Conservation (phyloP, 2,113 vertebrate species). For the Noctilio leporinus region DNA sequence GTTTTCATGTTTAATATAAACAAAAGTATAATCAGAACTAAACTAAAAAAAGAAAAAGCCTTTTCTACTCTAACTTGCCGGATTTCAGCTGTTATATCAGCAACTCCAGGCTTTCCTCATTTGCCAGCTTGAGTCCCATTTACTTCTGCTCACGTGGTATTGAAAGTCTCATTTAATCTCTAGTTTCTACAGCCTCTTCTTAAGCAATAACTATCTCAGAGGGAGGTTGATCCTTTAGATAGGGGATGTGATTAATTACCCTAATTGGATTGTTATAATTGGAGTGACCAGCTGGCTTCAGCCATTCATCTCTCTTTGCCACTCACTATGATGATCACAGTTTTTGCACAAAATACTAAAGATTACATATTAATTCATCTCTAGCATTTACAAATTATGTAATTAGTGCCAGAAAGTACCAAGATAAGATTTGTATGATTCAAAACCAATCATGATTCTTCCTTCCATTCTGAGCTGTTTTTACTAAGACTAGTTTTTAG, state of each 20-base stretch:
- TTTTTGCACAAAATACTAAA: constrained; percentile 27
- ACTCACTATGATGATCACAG: constrained; percentile 35
- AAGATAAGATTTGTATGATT: neutral
- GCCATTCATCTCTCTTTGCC: constrained; percentile 36
- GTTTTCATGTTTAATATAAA: neutral
- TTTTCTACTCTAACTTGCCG: neutral
- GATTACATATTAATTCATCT: constrained; percentile 30
- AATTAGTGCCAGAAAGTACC: constrained; percentile 31
- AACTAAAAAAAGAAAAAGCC: neutral
- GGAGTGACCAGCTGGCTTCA: constrained; percentile 44
- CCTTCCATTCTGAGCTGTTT: constrained; percentile 2
- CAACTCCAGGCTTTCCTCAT: neutral
- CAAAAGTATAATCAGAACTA: neutral
- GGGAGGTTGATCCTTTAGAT: constrained; percentile 11
- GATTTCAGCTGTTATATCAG: neutral
- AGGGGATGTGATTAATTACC: constrained; percentile 32
- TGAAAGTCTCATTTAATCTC: neutral
- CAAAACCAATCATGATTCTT: neutral
- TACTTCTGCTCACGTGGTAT: neutral
- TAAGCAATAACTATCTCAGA: constrained; percentile 5
- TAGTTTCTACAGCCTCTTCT: neutral
- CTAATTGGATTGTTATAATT: constrained; percentile 24
- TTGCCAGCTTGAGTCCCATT: neutral
- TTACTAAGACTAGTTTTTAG: neutral
- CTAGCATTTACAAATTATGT: constrained; percentile 30